Evolutionary conservation across 53 echinoderm and acorn worm genomes (phyloP), one percentile per base, ranked within the genome.

Genomic region (Patiria pectinifera): DNA sequence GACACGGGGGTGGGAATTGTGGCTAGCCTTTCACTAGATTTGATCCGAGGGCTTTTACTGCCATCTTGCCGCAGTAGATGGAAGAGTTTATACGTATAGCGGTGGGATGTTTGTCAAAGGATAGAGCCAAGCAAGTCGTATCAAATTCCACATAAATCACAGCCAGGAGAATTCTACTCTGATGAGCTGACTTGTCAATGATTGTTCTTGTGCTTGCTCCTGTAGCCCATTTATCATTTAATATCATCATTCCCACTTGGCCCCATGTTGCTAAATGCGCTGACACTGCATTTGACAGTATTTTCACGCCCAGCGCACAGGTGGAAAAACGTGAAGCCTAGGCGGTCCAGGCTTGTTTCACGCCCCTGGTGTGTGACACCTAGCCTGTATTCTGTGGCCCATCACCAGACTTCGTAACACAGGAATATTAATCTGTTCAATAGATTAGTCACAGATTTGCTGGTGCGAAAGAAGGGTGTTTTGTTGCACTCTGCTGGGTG

Each of bases 371-470:
- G 78, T 87, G 21, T 14, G 59, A 78, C 87, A 76, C 77, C 72
- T 58, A 76, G 60, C 45, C 74, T 74, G 74, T 74, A 74, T 74
- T 24, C 24, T 24, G 74, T 4, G 4, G 74, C 24, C 24, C 74
- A 74, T 75, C 75, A 75, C 48, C 74, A 49, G 75, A 86, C 86
- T 11, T 23, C 13, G 48, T 4, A 86, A 86, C 72, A 86, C 86
- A 86, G 80, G 75, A 86, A 86, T 90, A 80, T 90, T 80, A 90
- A 90, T 80, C 81, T 69, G 21, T 69, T 90, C 62, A 90, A 90
- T 47, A 80, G 90, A 81, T 90, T 90, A 90, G 80, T 90, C 81
- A 90, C 69, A 81, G 90, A 81, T 80, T 90, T 48, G 80, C 46
- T 90, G 90, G 80, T 90, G 81, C 66, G 90, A 90, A 69, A 47